Evolutionary conservation across 35 echinoderm and acorn worm genomes (phyloP).

Genomic region (Heliocidaris tuberculata): DNA sequence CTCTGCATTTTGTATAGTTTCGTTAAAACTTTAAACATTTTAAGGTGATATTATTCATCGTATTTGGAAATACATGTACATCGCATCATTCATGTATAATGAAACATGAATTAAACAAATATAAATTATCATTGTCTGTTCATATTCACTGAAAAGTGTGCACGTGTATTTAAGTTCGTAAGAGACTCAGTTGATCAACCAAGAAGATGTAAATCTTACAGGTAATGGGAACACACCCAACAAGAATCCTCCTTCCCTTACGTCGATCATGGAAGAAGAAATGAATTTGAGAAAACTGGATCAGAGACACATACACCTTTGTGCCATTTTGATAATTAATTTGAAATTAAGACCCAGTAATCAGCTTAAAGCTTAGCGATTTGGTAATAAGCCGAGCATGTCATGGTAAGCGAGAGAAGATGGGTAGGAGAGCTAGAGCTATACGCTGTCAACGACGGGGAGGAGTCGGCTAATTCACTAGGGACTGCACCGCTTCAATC

Average conservation of each 20-base stretch:
- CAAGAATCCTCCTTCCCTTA: background rate
- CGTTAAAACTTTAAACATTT: no score
- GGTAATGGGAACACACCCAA: background rate
- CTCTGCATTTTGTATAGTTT: no score
- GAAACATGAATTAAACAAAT: no score
- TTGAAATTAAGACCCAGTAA: slow-evolving; percentile 48
- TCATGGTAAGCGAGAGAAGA: background rate
- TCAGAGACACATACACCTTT: slow-evolving; percentile 39
- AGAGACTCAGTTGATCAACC: no score
- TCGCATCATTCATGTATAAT: no score
- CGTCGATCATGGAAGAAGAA: background rate
- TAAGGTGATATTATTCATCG: no score
- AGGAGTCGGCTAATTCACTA: background rate
- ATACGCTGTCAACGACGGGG: background rate
- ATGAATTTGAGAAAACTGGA: slow-evolving; percentile 22
- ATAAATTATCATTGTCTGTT: no score
- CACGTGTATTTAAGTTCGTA: no score
- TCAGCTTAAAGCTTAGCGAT: slow-evolving; percentile 31
- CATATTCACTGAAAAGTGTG: no score
- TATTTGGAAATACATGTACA: no score
- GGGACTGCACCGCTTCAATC: background rate
- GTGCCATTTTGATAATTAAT: slow-evolving; percentile 51
- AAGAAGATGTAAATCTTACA: background rate
- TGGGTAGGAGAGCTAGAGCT: background rate
- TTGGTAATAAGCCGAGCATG: slow-evolving; percentile 37